Evolutionary conservation across 2,797 vertebrate species (phyloP), one percentile per base, ranked within the genome.

Genomic region (Takifugu rubripes): DNA sequence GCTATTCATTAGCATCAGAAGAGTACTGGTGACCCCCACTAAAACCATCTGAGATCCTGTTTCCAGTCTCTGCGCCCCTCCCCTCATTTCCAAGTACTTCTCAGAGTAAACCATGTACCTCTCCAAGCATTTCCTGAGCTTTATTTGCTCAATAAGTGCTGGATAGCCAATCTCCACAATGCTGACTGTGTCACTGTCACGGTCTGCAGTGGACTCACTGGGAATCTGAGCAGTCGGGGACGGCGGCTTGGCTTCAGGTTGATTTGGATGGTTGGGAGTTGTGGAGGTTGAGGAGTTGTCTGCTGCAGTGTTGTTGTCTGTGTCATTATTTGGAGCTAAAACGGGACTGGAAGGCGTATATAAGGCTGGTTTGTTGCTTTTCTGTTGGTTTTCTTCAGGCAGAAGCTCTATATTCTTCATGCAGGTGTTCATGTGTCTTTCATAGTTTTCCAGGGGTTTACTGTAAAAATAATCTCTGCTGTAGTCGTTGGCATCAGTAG

Each of bases 111-210:
- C 68, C 17, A 90, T 68, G 73, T 88, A 92, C 26, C 74, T 53
- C 68, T 86, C 79, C 15, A 88, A 45, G 49, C 90, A 91, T 43
- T 66, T 87, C 58, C 56, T 82, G 31, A 60, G 62, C 58, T 88
- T 90, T 56, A 90, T 17, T 80, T 92, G 89, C 17, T 80, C 51
- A 3, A 90, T 87, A 49, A 91, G 78, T 12, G 84, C 87, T 0
- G 90, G 91, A 54, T 89, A 91, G 10, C 84, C 89, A 3, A 90
- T 89, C 59, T 91, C 88, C 44, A 77, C n/a, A 16, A 92, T 84
- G 66, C 86, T 88, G 49, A 90, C 87, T 5, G 77, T 83, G 0
- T 84, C 75, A 2, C 74, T 60, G 7, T 75, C 75, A n/a, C 42
- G 56, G 0, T 47, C 45, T 1, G 26, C 6, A 40, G 27, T 6